These are phyloP conservation scores for Sandelia bainsii DNA, from an alignment of 2,797 vertebrate species.

Conservation along the genomic window DNA sequence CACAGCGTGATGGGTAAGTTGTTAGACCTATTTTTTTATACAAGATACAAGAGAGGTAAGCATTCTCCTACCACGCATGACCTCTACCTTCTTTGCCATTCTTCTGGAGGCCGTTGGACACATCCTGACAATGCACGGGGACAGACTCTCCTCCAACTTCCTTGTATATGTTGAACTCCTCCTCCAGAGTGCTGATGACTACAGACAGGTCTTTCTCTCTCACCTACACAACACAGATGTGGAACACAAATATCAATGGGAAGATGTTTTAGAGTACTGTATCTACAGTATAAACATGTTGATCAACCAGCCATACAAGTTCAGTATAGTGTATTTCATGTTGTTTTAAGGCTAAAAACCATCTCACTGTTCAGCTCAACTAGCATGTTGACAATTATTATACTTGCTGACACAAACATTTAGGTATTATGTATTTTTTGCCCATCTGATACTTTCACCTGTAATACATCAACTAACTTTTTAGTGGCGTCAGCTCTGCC, in stretches of 20 bases:
- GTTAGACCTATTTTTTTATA: constrained; percentile 13
- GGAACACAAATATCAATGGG: neutral
- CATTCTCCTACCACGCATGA: neutral
- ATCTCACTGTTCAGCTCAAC: neutral
- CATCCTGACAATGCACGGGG: constrained; percentile 82
- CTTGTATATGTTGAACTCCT: constrained; percentile 93
- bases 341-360: neutral
- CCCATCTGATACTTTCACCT: constrained; percentile 52
- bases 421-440: constrained; percentile 47
- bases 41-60: neutral
- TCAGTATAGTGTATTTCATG: neutral
- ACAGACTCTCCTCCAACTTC: constrained; percentile 91
- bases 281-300: neutral
- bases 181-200: constrained; percentile 90
- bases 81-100: constrained; percentile 86
- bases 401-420: constrained; percentile 57
- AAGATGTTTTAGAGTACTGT: neutral
- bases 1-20: neutral
- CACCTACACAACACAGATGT: constrained; percentile 81
- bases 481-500: constrained; percentile 24
- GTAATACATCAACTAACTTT: constrained; percentile 61
- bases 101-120: constrained; percentile 87
- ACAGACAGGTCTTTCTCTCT: constrained; percentile 92
- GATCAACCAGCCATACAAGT: neutral
- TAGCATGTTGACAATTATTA: constrained; percentile 23